phyloP scores from a whole-genome alignment of 2,888 invertebrate genomes.

The Hemistola chrysoprasaria region DNA sequence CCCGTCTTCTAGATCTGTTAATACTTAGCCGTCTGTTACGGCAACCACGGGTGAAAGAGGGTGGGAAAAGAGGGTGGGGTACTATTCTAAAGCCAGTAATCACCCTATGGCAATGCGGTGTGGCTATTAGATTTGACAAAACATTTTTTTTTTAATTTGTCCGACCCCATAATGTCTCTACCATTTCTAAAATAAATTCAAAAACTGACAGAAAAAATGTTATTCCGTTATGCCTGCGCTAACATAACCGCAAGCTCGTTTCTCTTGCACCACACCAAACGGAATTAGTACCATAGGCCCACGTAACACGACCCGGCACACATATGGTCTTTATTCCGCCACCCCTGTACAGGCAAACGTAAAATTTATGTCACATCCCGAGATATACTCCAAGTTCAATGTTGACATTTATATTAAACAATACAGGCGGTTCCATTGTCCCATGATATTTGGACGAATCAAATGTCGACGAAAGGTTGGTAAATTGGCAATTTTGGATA shows the following conservation, averaged over 20 bases:
- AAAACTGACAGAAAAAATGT: too few species aligned
- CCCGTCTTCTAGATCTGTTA: too few species aligned
- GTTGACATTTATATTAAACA: constrained; percentile 74
- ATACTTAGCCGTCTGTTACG: too few species aligned
- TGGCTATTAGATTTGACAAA: too few species aligned
- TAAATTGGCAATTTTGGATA: constrained; percentile 38
- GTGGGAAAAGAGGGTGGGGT: too few species aligned
- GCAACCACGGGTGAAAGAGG: too few species aligned
- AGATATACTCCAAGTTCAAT: constrained; percentile 58
- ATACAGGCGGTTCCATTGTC: constrained; percentile 66
- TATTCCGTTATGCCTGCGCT: too few species aligned
- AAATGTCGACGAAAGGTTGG: constrained; percentile 51
- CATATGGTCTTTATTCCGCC: constrained; percentile 78
- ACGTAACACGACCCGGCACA: constrained; percentile 69
- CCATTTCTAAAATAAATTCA: too few species aligned
- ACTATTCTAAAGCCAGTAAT: too few species aligned
- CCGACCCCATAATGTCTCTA: too few species aligned
- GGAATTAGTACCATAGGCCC: constrained; percentile 64
- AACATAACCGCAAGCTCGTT: constrained; percentile 29
- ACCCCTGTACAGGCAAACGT: constrained; percentile 62
- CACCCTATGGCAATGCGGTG: too few species aligned
- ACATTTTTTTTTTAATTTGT: too few species aligned
- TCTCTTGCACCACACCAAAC: constrained; percentile 33
- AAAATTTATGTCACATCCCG: constrained; percentile 77
- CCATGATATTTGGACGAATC: constrained; percentile 41